A percentile compares a stretch with the other conserved stretches of the same genome.
phyloP scores from a whole-genome alignment of 2,797 vertebrate genomes.

The Sebastes taczanowskii region DNA sequence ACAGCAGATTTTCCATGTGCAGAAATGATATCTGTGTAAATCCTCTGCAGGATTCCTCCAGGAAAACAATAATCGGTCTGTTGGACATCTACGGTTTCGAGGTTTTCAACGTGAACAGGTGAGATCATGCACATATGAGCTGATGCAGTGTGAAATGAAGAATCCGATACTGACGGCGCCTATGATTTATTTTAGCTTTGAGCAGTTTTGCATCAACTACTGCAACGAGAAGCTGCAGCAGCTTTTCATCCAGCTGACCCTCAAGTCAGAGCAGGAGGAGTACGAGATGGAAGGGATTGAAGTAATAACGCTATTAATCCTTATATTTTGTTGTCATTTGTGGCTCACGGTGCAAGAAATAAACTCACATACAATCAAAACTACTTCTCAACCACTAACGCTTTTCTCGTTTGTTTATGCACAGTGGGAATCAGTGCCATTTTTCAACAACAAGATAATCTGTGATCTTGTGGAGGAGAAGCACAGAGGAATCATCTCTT shows the following conservation, averaged over 20 bases:
- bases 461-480: constrained; percentile 96
- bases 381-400: too few relatives aligned
- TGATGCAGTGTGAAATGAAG: not conserved
- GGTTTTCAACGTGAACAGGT: constrained; percentile 95
- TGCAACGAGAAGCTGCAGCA: constrained; percentile 98
- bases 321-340: not conserved
- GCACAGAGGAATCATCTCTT: constrained; percentile 92
- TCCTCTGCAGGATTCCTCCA: constrained; percentile 86
- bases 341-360: not conserved
- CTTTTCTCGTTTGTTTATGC: not conserved
- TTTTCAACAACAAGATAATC: constrained; percentile 98
- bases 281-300: constrained; percentile 94
- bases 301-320: constrained; percentile 72
- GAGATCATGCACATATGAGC: constrained; percentile 1
- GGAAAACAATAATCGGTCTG: constrained; percentile 92
- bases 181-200: constrained; percentile 84
- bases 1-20: not conserved
- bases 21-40: not conserved
- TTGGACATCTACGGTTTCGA: constrained; percentile 98
- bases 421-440: constrained; percentile 95
- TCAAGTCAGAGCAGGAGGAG: constrained; percentile 95
- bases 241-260: constrained; percentile 92
- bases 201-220: constrained; percentile 99
- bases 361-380: not conserved
- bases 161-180: not conserved